A percentile compares a stretch with the other conserved stretches of the same genome.
Conservation (phyloP, 2,797 vertebrate species). For the Pampus argenteus region DNA sequence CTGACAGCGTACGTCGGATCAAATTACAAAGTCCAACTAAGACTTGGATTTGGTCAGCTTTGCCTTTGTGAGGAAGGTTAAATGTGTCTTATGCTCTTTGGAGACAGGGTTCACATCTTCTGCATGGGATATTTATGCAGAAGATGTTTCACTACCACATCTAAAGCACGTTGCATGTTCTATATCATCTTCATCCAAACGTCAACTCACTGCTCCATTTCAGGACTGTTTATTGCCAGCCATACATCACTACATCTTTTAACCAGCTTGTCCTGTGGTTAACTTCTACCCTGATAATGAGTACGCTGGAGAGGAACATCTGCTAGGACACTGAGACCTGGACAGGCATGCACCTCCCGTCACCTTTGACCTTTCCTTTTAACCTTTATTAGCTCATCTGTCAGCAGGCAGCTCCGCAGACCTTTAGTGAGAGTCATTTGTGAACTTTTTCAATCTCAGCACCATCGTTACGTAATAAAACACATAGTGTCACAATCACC, state of each 20-base stretch:
- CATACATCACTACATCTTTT: no score
- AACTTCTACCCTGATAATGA: slow-evolving; percentile 3
- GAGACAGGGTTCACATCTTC: not conserved
- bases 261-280: no score
- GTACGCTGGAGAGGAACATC: not conserved
- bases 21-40: slow-evolving; percentile 16
- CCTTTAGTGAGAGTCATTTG: no score
- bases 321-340: not conserved
- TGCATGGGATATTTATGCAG: not conserved
- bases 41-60: slow-evolving; percentile 20
- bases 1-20: slow-evolving; percentile 7
- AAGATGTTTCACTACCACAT: not conserved
- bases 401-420: not conserved
- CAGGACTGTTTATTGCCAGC: no score
- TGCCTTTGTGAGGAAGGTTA: slow-evolving; percentile 24
- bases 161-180: not conserved
- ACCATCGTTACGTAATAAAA: no score
- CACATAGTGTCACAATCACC: no score
- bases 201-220: not conserved
- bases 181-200: not conserved
- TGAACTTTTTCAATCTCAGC: no score
- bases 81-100: slow-evolving; percentile 6
- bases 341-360: not conserved
- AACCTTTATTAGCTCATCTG: not conserved
- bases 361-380: not conserved